Base-by-base conservation (phyloP, 2,888 invertebrate genomes). In the Archips crataeganus region DNA sequence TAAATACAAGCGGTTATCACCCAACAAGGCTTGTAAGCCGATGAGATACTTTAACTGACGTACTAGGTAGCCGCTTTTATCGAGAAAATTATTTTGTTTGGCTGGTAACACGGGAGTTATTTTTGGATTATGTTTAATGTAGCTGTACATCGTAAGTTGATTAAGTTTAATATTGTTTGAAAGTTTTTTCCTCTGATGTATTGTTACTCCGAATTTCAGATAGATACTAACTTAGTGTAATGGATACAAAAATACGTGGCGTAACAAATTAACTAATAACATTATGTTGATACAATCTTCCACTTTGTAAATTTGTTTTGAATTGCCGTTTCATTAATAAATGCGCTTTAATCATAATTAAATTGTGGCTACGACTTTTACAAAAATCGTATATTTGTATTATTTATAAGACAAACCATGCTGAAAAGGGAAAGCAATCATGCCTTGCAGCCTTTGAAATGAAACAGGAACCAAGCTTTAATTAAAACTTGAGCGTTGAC, bases 1-100 rank as follows among this genome's bases (percentile, higher is more conserved):
- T 6, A 90, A 76, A 75, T 84, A 85, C 0, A 84, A 49, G 42
- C 90, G 82, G 70, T 86, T 86, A 2, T 88, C 77, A 2, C 86
- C 90, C 6, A 88, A 51, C 0, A 85, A 2, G 2, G 82, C 74
- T 74, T 82, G 82, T 0, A 79, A 8, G 32, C 71, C 71, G 51
- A 88, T 79, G 39, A 84, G 73, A 49, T 75, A 78, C 74, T 79
- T 85, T 4, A 85, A 75, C 47, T 84, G 80, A 10, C 78, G 74
- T 13, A 83, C 63, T 0, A 82, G 59, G 57, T 75, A 74, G 2
- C 71, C n/a, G 9, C 63, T 66, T 61, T 78, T 79, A 3, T 69
- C 47, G 4, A 80, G 36, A 39, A 77, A 82, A 78, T 81, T 84
- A 61, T 82, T 80, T 11, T 76, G 76, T 71, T 82, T 82, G 4